A percentile compares a stretch with the other conserved stretches of the same genome.
Evolutionary conservation across 2,113 vertebrate genomes (phyloP).

Genomic region (Lontra canadensis): DNA sequence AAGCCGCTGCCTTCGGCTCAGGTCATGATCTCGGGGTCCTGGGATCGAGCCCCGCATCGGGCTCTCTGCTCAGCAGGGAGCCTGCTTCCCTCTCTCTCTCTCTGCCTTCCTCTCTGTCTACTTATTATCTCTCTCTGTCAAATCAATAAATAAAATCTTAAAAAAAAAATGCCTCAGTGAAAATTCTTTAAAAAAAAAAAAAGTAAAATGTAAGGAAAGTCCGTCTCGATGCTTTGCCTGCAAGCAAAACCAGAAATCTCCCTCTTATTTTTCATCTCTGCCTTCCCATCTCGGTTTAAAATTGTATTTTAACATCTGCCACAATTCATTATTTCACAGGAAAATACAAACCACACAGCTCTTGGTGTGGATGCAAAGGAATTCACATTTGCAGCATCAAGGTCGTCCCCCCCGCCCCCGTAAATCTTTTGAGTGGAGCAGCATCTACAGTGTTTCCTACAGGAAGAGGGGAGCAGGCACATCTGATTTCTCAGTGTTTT

Average conservation of each 20-base stretch:
- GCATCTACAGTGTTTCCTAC: conserved; percentile 93
- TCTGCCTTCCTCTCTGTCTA: too few species aligned
- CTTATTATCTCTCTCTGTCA: too few species aligned
- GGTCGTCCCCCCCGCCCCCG: conserved; percentile 40
- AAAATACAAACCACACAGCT: conserved; percentile 93
- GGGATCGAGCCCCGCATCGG: too few species aligned
- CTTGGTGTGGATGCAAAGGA: conserved; percentile 93
- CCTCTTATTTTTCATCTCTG: background rate
- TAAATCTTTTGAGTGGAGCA: conserved; percentile 94
- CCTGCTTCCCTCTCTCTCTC: too few species aligned
- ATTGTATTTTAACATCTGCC: background rate
- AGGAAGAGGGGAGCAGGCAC: conserved; percentile 92
- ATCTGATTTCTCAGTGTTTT: conserved; percentile 54
- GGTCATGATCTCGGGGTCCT: too few species aligned
- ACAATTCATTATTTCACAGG: conserved; percentile 78
- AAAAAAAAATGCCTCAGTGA: too few species aligned
- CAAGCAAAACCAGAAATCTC: background rate
- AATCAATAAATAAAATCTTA: too few species aligned
- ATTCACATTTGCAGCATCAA: conserved; percentile 93
- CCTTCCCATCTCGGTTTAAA: background rate
- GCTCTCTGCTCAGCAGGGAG: too few species aligned
- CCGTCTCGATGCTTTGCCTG: background rate
- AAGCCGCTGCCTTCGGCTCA: too few species aligned
- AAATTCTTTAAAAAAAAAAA: too few species aligned
- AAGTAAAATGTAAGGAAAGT: background rate